Conservation (phyloP, 2,797 vertebrate genomes). For the Arctocebus calabarensis region DNA sequence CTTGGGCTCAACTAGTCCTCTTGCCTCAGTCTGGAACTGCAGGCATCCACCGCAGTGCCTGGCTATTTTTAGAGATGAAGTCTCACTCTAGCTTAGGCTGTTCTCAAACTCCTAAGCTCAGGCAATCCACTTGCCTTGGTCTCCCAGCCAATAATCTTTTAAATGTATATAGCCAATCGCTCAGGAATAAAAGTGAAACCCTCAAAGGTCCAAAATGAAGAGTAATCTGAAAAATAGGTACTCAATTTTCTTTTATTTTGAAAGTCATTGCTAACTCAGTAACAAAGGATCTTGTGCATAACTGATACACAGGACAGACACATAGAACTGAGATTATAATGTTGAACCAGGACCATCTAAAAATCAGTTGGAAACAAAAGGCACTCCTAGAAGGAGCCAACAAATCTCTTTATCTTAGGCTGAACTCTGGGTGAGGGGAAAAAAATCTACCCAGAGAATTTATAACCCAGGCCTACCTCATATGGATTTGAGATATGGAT, state of each 20-base stretch:
- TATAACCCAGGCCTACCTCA: background rate
- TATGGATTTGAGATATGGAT: background rate
- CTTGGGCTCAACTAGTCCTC: too few species aligned
- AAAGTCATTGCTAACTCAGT: background rate
- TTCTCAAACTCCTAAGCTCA: too few species aligned
- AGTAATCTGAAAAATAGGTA: slow-evolving; percentile 14
- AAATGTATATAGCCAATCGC: background rate
- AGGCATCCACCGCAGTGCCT: too few species aligned
- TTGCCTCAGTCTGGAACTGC: too few species aligned
- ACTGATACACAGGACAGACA: background rate
- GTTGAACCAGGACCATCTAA: background rate
- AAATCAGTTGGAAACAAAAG: background rate
- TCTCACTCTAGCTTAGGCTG: too few species aligned
- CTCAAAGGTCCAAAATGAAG: background rate
- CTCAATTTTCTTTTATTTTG: background rate
- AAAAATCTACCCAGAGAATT: background rate
- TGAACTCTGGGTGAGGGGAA: background rate
- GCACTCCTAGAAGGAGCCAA: background rate
- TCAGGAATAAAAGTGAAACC: background rate
- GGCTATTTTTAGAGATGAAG: too few species aligned
- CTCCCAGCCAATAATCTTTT: background rate
- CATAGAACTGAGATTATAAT: slow-evolving; percentile 30
- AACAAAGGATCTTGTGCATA: slow-evolving; percentile 1
- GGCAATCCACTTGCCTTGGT: too few species aligned
- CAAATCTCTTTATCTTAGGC: background rate